Conservation (phyloP, 2,888 invertebrate species). For the Imbricaverruca yamaguchii region DNA sequence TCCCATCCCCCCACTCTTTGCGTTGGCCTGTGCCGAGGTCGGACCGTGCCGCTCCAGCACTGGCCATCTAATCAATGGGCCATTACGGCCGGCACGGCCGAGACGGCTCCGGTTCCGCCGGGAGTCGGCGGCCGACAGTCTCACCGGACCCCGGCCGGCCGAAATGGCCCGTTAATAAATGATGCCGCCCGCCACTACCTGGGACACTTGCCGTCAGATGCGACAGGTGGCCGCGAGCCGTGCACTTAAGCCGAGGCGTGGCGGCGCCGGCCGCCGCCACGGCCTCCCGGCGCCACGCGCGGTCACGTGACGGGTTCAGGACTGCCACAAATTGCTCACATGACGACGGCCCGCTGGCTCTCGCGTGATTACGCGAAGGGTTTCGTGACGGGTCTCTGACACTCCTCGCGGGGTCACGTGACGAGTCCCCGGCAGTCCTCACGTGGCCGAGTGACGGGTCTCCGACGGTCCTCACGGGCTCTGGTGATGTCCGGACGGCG, state of each 20-base stretch:
- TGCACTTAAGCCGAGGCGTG: too few species aligned
- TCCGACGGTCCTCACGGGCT: too few species aligned
- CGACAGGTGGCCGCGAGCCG: neutral
- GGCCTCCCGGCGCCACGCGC: neutral
- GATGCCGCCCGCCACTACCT: neutral
- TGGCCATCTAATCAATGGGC: constrained; percentile 8
- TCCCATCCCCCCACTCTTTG: neutral
- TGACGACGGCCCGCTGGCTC: too few species aligned
- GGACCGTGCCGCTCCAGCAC: neutral
- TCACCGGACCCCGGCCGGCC: neutral
- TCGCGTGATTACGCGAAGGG: too few species aligned
- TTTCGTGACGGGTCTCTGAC: neutral
- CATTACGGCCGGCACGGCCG: neutral
- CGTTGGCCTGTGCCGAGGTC: neutral
- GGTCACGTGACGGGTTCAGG: too few species aligned
- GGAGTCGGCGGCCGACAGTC: neutral
- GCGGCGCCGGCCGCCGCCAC: neutral
- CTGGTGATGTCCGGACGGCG: too few species aligned
- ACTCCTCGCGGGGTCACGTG: neutral
- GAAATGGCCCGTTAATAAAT: neutral
- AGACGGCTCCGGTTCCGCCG: neutral
- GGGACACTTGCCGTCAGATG: neutral
- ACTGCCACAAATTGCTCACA: too few species aligned
- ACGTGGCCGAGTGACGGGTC: neutral
- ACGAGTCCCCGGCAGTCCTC: neutral